These are phyloP conservation scores for Diacarnus erythraeanus DNA, from an alignment of 37 sponge, comb jelly and placozoan species.

Conservation along the genomic window DNA sequence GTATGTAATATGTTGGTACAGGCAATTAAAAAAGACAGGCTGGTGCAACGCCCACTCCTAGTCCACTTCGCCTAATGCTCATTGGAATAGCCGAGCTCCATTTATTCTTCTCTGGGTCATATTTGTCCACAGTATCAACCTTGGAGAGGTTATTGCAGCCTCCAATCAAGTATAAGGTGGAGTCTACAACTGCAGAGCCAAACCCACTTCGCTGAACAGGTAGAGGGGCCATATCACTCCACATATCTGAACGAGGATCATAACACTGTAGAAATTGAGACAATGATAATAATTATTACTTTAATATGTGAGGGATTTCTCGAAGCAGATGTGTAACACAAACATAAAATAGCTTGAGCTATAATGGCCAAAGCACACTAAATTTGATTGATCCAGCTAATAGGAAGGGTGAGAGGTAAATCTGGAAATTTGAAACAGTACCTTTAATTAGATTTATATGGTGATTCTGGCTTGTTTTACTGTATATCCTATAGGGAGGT, in stretches of 20 bases:
- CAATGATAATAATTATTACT: not conserved
- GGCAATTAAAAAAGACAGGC: constrained; percentile 43
- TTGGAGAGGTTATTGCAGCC: constrained; percentile 59
- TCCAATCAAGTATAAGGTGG: constrained; percentile 55
- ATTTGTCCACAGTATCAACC: constrained; percentile 59
- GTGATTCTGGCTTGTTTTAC: no score
- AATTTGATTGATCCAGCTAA: not conserved
- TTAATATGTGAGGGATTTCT: no score
- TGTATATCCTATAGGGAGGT: no score
- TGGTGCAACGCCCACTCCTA: constrained; percentile 70
- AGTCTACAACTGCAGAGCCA: constrained; percentile 68
- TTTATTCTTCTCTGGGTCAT: constrained; percentile 57
- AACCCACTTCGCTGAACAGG: constrained; percentile 65
- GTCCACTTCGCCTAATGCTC: constrained; percentile 60
- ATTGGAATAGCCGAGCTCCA: constrained; percentile 48
- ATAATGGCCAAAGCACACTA: not conserved
- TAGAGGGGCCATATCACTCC: constrained; percentile 51
- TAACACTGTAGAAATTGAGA: constrained; percentile 16
- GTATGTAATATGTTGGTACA: not conserved
- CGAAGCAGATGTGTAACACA: no score
- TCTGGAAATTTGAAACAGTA: no score
- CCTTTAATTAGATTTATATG: no score
- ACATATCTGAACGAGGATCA: constrained; percentile 36
- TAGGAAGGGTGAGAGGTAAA: not conserved
- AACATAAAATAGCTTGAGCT: no score